phyloP scores from a whole-genome alignment of 2,113 vertebrate genomes.

The Cochlearius cochlearius region DNA sequence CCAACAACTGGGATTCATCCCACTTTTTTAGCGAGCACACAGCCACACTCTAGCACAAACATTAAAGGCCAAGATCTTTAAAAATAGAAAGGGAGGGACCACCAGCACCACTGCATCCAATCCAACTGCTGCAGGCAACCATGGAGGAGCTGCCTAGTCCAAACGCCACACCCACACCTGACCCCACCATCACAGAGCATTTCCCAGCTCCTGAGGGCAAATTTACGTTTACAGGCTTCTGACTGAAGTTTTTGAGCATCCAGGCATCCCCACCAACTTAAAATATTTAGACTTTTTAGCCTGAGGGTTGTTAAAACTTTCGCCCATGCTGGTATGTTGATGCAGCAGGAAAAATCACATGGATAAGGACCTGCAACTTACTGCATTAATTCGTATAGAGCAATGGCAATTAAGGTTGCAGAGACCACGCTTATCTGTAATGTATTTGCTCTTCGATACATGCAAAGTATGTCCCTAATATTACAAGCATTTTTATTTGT shows the following conservation, averaged over 20 bases:
- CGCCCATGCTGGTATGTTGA: neutral
- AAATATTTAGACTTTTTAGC: neutral
- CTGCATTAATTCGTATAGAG: neutral
- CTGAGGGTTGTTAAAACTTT: neutral
- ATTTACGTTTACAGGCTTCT: neutral
- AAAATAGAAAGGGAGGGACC: neutral
- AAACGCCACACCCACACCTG: neutral
- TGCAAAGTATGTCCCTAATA: neutral
- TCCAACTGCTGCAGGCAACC: neutral
- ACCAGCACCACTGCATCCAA: neutral
- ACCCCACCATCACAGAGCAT: neutral
- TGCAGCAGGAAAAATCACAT: neutral
- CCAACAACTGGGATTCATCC: conserved; percentile 29
- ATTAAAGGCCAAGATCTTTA: neutral
- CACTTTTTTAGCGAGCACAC: neutral
- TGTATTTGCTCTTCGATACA: neutral
- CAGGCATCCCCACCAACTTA: neutral
- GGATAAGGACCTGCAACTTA: neutral
- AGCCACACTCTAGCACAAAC: neutral
- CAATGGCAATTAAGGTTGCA: neutral
- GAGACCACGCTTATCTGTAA: neutral
- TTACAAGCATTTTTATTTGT: neutral
- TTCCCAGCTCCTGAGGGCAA: neutral
- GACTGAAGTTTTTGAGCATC: neutral
- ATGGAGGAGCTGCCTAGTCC: neutral